Percentiles rank a stretch among this genome's conserved stretches.
Conservation (phyloP, 2,113 vertebrate species). For the Ardeotis arabs region DNA sequence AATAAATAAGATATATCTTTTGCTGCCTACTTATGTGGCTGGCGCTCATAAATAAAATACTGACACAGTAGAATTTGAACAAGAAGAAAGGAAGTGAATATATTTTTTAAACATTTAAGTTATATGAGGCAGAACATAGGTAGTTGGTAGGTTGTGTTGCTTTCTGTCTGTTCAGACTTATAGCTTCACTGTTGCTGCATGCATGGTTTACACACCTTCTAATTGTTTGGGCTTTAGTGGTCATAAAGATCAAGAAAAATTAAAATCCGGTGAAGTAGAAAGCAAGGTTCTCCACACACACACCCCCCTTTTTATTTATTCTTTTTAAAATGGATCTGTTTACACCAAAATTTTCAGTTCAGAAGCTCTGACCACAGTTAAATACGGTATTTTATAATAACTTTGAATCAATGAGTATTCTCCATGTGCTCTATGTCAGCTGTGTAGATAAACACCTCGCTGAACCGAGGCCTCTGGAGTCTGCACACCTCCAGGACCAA, state of each 20-base stretch:
- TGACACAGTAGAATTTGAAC: background rate
- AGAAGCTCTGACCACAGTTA: background rate
- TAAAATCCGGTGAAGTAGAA: slow-evolving; percentile 23
- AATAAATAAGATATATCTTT: slow-evolving; percentile 30
- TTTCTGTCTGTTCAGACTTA: background rate
- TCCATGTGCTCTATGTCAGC: background rate
- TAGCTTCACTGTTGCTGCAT: background rate
- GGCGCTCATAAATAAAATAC: slow-evolving; percentile 20
- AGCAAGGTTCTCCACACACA: background rate
- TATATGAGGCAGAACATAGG: background rate
- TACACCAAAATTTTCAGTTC: background rate
- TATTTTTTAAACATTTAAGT: background rate
- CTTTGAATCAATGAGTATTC: background rate
- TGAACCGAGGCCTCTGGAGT: background rate
- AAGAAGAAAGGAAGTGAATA: background rate
- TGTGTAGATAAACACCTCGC: background rate
- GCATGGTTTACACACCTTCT: background rate
- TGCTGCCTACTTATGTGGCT: background rate
- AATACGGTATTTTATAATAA: background rate
- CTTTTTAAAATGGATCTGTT: background rate
- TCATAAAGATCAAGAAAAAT: slow-evolving; percentile 16
- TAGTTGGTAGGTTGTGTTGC: background rate
- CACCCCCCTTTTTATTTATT: background rate
- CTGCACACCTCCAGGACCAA: background rate
- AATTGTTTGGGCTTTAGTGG: slow-evolving; percentile 3